Percentiles rank a stretch among this genome's conserved stretches.
Conservation (phyloP, 2,797 vertebrate genomes). For the Acanthurus tractus region DNA sequence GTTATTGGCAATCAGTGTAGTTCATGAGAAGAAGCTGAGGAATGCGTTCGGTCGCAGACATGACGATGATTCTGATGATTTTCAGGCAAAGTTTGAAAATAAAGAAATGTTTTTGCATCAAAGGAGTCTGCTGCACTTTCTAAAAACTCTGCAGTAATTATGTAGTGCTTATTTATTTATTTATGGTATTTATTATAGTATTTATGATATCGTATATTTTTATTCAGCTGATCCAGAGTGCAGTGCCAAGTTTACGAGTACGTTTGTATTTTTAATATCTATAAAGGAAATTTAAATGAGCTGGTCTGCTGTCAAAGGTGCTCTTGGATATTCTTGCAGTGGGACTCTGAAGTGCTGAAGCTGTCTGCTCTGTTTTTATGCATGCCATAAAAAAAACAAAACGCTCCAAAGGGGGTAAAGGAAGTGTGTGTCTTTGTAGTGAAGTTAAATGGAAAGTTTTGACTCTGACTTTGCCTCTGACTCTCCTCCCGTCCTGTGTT, state of each 20-base stretch:
- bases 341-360: not conserved
- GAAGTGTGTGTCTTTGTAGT: not conserved
- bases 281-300: slow-evolving; percentile 40
- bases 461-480: no score
- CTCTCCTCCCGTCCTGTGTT: slow-evolving; percentile 24
- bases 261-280: slow-evolving; percentile 1
- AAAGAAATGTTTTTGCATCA: slow-evolving; percentile 16
- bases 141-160: slow-evolving; percentile 53
- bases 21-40: slow-evolving; percentile 15
- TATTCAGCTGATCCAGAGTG: slow-evolving; percentile 34
- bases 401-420: not conserved
- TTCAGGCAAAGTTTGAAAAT: slow-evolving; percentile 35
- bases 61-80: slow-evolving; percentile 12
- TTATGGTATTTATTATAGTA: not conserved
- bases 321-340: slow-evolving; percentile 14
- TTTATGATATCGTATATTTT: slow-evolving; percentile 20
- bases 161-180: no score
- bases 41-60: not conserved
- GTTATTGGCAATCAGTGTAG: not conserved
- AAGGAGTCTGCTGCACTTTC: slow-evolving; percentile 36
- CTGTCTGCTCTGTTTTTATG: slow-evolving; percentile 32
- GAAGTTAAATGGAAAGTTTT: slow-evolving; percentile 25
- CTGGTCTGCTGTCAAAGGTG: slow-evolving; percentile 14
- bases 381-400: slow-evolving; percentile 27
- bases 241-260: slow-evolving; percentile 17